phyloP scores from a whole-genome alignment of 2,888 invertebrate species.

The Galerucella nymphaeae region DNA sequence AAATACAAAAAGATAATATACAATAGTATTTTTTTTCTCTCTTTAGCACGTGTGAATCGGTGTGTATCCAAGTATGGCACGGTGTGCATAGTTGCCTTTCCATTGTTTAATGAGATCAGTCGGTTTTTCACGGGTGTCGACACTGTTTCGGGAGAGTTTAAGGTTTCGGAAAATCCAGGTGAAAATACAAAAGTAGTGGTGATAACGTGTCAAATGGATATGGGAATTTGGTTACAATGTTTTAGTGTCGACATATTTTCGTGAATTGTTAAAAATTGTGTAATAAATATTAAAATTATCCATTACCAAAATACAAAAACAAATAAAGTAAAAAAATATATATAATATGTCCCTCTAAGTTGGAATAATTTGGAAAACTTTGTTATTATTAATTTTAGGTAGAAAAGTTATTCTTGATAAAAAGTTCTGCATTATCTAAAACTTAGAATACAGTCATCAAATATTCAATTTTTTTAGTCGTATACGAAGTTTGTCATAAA shows the following conservation, averaged over 20 bases:
- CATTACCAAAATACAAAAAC: too few species aligned
- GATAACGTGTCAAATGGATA: background rate
- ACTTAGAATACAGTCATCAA: too few species aligned
- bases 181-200: slow-evolving; percentile 15
- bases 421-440: too few species aligned
- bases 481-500: too few species aligned
- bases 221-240: background rate
- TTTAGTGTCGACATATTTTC: background rate
- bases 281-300: background rate
- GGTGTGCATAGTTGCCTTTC: slow-evolving; percentile 36
- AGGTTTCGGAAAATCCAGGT: slow-evolving; percentile 17
- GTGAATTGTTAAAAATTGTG: background rate
- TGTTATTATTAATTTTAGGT: too few species aligned
- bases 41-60: slow-evolving; percentile 54
- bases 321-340: too few species aligned
- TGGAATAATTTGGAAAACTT: too few species aligned
- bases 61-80: slow-evolving; percentile 56
- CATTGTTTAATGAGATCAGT: slow-evolving; percentile 35
- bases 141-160: slow-evolving; percentile 10
- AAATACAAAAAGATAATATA: slow-evolving; percentile 31
- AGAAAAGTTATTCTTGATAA: too few species aligned
- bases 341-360: too few species aligned
- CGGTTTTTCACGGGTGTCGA: slow-evolving; percentile 22
- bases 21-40: slow-evolving; percentile 36
- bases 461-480: too few species aligned